Percentiles rank a stretch among this genome's conserved stretches.
Evolutionary conservation across 2,888 invertebrate species (phyloP).

Genomic region (Catocala fraxini): DNA sequence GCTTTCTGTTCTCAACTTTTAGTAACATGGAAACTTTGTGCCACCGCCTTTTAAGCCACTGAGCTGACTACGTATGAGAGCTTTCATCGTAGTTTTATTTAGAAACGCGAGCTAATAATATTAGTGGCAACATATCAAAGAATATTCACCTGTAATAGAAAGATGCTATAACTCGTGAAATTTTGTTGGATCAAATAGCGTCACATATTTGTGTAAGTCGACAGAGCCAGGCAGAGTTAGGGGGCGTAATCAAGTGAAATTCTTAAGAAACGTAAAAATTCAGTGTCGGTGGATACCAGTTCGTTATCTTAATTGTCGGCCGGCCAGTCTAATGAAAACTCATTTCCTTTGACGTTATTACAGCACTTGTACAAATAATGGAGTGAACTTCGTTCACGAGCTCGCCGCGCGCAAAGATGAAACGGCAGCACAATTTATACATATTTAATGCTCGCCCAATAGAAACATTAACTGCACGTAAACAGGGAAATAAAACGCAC

Average conservation of each 20-base stretch:
- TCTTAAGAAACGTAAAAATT: slow-evolving; percentile 35
- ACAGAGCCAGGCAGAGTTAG: slow-evolving; percentile 18
- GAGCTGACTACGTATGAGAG: not conserved
- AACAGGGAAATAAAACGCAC: slow-evolving; percentile 36
- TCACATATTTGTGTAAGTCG: slow-evolving; percentile 7
- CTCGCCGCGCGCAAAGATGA: slow-evolving; percentile 14
- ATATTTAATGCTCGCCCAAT: slow-evolving; percentile 40
- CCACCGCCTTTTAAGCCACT: not conserved
- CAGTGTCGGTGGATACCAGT: slow-evolving; percentile 24
- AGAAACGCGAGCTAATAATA: not conserved
- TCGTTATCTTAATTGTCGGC: slow-evolving; percentile 37
- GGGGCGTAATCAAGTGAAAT: slow-evolving; percentile 34
- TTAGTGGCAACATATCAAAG: not conserved
- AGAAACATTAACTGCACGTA: slow-evolving; percentile 36
- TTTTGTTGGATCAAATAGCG: slow-evolving; percentile 15
- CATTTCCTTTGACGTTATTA: slow-evolving; percentile 48
- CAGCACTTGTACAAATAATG: slow-evolving; percentile 50
- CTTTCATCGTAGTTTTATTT: not conserved
- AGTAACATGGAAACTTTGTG: not conserved
- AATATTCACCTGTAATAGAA: not conserved
- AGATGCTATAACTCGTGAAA: not conserved
- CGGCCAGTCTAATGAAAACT: slow-evolving; percentile 49
- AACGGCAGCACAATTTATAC: slow-evolving; percentile 32
- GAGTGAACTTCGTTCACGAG: slow-evolving; percentile 34
- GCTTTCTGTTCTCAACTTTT: not conserved